These are phyloP conservation scores for Sebastes jordani DNA, from an alignment of 2,797 vertebrate genomes.

Conservation along the genomic window DNA sequence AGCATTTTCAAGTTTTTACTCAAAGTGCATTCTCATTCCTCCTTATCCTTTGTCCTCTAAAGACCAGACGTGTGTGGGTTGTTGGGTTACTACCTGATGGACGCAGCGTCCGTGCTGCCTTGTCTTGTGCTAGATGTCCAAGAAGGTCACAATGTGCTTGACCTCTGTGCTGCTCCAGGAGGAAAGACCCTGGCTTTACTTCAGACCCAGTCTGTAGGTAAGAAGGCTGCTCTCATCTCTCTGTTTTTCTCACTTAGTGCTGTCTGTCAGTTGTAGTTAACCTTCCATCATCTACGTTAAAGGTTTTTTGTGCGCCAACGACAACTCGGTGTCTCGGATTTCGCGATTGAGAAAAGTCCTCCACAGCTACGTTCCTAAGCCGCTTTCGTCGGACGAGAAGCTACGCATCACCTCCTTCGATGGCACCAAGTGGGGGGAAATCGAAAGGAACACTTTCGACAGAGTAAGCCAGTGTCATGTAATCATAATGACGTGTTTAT, in stretches of 20 bases:
- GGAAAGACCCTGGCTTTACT: slow-evolving; percentile 92
- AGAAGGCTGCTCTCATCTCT: slow-evolving; percentile 35
- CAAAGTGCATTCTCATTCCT: background rate
- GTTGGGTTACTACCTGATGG: slow-evolving; percentile 92
- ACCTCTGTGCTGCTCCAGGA: slow-evolving; percentile 94
- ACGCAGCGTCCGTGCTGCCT: slow-evolving; percentile 92
- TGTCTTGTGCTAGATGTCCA: slow-evolving; percentile 88
- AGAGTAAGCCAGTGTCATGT: slow-evolving; percentile 77
- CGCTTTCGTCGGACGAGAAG: slow-evolving; percentile 64
- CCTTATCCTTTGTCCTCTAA: background rate
- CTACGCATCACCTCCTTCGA: slow-evolving; percentile 86
- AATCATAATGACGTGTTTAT: background rate
- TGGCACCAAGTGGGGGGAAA: slow-evolving; percentile 86
- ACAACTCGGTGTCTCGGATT: slow-evolving; percentile 85
- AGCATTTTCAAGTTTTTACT: background rate
- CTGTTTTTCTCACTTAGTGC: background rate
- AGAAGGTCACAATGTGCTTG: slow-evolving; percentile 86
- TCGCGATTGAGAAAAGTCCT: slow-evolving; percentile 83
- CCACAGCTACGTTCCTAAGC: slow-evolving; percentile 84
- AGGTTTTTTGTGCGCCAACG: slow-evolving; percentile 90
- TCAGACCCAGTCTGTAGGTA: slow-evolving; percentile 88
- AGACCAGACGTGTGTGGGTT: slow-evolving; percentile 83
- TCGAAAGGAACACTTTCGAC: slow-evolving; percentile 86
- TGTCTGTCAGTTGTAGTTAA: background rate
- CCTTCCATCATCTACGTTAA: background rate